A percentile compares a stretch with the other conserved stretches of the same genome.
Conservation (phyloP, 1,140 invertebrate species). For the Venturia canescens region DNA sequence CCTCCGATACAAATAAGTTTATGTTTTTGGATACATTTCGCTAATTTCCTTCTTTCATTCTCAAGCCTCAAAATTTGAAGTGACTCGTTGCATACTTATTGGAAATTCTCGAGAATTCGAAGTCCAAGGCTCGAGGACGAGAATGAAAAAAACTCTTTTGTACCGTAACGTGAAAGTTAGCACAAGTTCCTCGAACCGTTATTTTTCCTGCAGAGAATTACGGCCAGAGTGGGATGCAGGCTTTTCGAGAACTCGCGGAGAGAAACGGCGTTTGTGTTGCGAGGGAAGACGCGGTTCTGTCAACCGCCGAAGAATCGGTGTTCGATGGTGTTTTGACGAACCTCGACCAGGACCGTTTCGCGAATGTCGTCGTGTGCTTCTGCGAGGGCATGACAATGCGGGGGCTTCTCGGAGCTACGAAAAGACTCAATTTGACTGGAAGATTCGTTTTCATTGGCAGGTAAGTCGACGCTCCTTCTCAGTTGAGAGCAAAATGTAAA, state of each 20-base stretch:
- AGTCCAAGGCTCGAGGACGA: neutral
- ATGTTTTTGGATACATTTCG: constrained; percentile 27
- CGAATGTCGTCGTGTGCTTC: constrained; percentile 89
- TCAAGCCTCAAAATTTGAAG: neutral
- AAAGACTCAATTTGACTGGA: constrained; percentile 80
- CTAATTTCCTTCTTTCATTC: neutral
- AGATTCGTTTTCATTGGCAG: constrained; percentile 84
- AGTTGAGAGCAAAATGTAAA: neutral
- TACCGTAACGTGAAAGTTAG: neutral
- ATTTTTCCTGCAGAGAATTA: constrained; percentile 83
- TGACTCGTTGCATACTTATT: neutral
- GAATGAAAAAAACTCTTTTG: neutral
- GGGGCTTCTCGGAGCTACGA: constrained; percentile 82
- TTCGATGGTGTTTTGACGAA: constrained; percentile 81
- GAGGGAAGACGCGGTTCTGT: constrained; percentile 82
- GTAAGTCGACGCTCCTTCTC: constrained; percentile 68
- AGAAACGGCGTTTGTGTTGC: constrained; percentile 86
- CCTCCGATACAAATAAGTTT: too few species aligned
- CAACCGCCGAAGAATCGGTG: constrained; percentile 80
- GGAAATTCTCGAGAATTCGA: neutral
- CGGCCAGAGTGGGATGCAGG: constrained; percentile 88
- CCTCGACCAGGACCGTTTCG: constrained; percentile 79
- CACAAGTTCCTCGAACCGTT: constrained; percentile 2
- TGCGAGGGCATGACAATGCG: constrained; percentile 87
- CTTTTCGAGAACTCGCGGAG: constrained; percentile 83